Evolutionary conservation across 2,888 invertebrate species (phyloP), one percentile per base, ranked within the genome.

Genomic region (Sminthurinus aureus): DNA sequence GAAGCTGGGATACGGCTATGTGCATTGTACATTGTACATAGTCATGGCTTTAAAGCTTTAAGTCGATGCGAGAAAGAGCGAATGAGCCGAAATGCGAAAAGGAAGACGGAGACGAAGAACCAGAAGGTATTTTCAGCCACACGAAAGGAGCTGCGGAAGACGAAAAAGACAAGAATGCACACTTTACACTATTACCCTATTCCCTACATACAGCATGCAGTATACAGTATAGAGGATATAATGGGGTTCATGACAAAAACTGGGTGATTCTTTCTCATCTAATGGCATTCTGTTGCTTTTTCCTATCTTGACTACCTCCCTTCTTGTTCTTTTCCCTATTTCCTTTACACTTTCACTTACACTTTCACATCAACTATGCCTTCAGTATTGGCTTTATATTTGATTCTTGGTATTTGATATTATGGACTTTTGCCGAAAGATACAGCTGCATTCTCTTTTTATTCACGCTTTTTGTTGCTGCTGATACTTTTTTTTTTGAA

Each of bases 221-320:
- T 38, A 4, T 38, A 38, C 38, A 38, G 38, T 6, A 38, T 38
- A 38, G 3, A 38, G 20, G 0, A 22, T 58, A 76, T 51, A 76
- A 76, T 76, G 76, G 76, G 58, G 58, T 20, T 76, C 76, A 76
- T 76, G 76, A 76, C 76, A 76, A 76, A 76, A 76, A 76, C 76
- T 76, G 58, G 76, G 76, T 76, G 76, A 76, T 76, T 76, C 76
- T 76, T 76, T 76, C 76, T 58, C 58, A 76, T 76, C 22, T 76
- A 76, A 76, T 76, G 52, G 76, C 51, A 52, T 76, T 51, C 58
- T 76, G 76, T 76, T 76, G 52, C 58, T 76, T 76, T 76, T 76
- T 76, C 8, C 76, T 24, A 76, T 58, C 20, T 58, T 76, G 76
- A 76, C 76, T 76, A 58, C 8, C 58, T 52, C 76, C 50, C 50